Conservation (phyloP, 2,113 vertebrate genomes). For the Gopherus evgoodei region DNA sequence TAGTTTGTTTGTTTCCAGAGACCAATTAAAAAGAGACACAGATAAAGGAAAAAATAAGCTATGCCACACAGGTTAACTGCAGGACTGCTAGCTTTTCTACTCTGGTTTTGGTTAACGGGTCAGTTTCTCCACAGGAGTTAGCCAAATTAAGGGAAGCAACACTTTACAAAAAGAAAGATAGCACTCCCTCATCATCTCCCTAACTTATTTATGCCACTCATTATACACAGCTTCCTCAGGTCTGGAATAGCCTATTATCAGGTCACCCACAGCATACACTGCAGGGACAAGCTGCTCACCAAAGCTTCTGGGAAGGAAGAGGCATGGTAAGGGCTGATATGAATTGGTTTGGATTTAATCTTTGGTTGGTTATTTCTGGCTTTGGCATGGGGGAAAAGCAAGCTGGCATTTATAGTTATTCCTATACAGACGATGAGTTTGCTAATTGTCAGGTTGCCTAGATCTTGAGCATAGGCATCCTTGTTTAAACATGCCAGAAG, state of each 20-base stretch:
- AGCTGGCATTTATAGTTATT: neutral
- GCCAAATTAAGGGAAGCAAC: neutral
- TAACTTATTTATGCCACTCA: neutral
- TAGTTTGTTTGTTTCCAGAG: conserved; percentile 10
- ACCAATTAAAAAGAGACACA: neutral
- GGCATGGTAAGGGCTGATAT: neutral
- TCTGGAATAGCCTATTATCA: neutral
- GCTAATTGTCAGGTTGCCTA: neutral
- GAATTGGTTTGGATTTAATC: neutral
- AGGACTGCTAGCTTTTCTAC: neutral
- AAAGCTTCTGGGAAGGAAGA: neutral
- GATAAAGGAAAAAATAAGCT: too few species aligned
- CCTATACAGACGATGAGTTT: neutral
- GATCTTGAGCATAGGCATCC: neutral
- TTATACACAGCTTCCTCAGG: neutral
- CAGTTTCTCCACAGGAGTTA: neutral
- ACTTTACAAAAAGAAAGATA: neutral
- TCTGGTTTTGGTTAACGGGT: neutral
- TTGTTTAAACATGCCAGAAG: rapidly evolving
- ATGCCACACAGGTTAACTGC: neutral
- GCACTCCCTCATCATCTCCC: neutral
- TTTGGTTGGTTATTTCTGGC: neutral
- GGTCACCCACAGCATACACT: rapidly evolving
- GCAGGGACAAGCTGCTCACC: neutral
- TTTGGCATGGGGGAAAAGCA: neutral